Base-by-base conservation (phyloP, 2,888 invertebrate species). In the Ophioninae sp. region DNA sequence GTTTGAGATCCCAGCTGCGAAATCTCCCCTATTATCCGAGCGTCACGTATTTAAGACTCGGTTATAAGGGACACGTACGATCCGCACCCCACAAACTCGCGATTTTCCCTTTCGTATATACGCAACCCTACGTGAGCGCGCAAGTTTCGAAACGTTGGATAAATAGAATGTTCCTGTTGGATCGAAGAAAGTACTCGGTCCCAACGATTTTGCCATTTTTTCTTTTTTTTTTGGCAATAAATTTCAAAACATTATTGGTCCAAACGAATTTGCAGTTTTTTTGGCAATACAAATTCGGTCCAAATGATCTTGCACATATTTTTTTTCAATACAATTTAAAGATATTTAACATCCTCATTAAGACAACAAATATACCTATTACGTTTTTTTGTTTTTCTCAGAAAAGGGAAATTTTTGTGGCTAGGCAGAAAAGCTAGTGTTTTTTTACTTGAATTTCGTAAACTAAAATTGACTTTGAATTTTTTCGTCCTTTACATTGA, bases 1-100 rank as follows among this genome's bases (percentile, higher is more conserved):
- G 77, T 10, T 85, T 86, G 86, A 76, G 87, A 87, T 88, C 87
- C 88, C 87, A 81, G 82, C 82, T 84, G 85, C 87, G 86, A 86
- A 88, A 89, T 88, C 88, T 87, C 86, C 82, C 86, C 88, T 86
- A 90, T 90, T 88, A 90, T 89, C 86, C 88, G 51, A 74, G 86
- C 88, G 90, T 92, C 91, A 91, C 91, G 92, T 92, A 92, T 91
- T 91, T 90, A 90, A 90, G 91, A 89, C 89, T 88, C 88, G 89
- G 90, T 90, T 90, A 37, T 63, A 89, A 89, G 88, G 90, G 89
- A 89, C 90, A 89, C 90, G 90, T 90, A 90, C 86, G 85, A 79
- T 67, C 30, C 41, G 39, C 59, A 61, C n/a, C 61, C 65, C 64
- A 61, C 51, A 58, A 69, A 37, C 67, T 75, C 61, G 72, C 65